Base-by-base conservation (phyloP, 2,113 vertebrate genomes). In the Coptodon rendalli region DNA sequence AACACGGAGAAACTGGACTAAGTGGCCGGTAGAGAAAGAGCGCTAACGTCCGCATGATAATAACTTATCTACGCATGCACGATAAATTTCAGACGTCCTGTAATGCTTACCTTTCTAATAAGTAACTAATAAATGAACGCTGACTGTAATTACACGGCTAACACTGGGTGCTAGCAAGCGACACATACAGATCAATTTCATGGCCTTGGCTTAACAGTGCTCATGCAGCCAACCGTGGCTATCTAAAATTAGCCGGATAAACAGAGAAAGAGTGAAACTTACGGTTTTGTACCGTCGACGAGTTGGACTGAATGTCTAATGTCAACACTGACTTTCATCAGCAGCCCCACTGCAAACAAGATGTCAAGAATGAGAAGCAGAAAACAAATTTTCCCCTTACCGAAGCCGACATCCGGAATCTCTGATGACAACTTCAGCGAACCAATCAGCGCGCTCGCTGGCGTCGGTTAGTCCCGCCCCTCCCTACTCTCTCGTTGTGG, bases 311-410 rank as follows among this genome's bases (percentile, higher is more conserved):
- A 61, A 83, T 22, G 12, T 10, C 17, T 73, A 84, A 48, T 87
- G 40, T 27, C 80, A 73, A 84, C 78, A 71, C 82, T 14, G 36
- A 90, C 68, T 92, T 92, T 82, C 45, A 53, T 86, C 86, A 4
- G 53, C 66, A 38, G 57, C 81, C 86, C 29, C 79, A 80, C 13
- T 10, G 82, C 84, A 83, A 27, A 81, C 84, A 85, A 87, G 87
- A 86, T 92, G 93, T 94, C 92, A 92, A 48, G 82, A 86, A 93
- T 84, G 81, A 91, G 87, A 92, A 81, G 86, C 89, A 84, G 84
- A 95, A 95, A 94, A 95, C 94, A 93, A 91, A 91, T 84, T 82
- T 86, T 93, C 50, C 89, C 90, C 89, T 93, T 86, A 90, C 73
- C 86, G 81, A 71, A 84, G 61, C 79, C 61, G 57, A 95, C 93